Percentiles rank a stretch among this genome's conserved stretches.
Evolutionary conservation across 2,888 invertebrate genomes (phyloP).

Genomic region (Trachelus iudaicus): DNA sequence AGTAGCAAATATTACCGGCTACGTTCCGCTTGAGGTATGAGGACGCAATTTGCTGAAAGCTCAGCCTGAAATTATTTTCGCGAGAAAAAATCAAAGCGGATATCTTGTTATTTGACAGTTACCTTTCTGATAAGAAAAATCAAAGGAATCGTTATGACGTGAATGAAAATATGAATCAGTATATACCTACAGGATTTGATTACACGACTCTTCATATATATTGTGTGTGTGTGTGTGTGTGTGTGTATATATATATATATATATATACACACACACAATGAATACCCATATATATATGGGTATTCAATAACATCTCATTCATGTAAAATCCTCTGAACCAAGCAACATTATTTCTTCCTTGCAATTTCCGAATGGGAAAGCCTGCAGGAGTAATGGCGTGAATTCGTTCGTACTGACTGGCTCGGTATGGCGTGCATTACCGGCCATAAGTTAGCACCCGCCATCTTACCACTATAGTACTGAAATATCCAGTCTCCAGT

Average conservation of each 20-base stretch:
- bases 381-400: neutral
- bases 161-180: neutral
- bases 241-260: neutral
- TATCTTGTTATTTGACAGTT: neutral
- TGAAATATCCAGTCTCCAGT: neutral
- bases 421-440: slow-evolving; percentile 5
- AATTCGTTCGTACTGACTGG: slow-evolving; percentile 3
- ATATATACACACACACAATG: too few species aligned
- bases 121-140: neutral
- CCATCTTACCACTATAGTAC: neutral
- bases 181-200: neutral
- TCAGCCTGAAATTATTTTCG: neutral
- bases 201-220: too few species aligned
- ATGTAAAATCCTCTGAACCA: neutral
- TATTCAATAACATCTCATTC: neutral
- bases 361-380: slow-evolving; percentile 3
- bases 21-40: neutral
- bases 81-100: neutral
- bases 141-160: neutral
- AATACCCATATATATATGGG: too few species aligned
- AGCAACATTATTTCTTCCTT: slow-evolving; percentile 1
- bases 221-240: too few species aligned
- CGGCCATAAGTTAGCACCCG: slow-evolving; percentile 5
- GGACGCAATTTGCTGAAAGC: neutral
- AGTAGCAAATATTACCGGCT: neutral